Evolutionary conservation across 2,888 invertebrate species (phyloP).

Genomic region (Cistogaster globosa): DNA sequence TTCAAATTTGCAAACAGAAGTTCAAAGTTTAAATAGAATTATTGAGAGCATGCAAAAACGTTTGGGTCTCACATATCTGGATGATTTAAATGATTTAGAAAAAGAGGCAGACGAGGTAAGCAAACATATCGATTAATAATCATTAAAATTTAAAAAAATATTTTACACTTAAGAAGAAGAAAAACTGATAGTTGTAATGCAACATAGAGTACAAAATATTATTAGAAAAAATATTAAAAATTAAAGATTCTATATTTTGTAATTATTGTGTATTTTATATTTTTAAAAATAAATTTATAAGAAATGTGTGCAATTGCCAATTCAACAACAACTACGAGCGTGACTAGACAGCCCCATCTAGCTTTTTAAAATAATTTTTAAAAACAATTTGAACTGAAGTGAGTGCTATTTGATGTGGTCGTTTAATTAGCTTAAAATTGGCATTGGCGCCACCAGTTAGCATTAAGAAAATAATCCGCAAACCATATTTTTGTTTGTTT

Average conservation of each 20-base stretch:
- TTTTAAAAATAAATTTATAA: slow-evolving; percentile 64
- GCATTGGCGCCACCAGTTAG: slow-evolving; percentile 62
- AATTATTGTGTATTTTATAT: slow-evolving; percentile 12
- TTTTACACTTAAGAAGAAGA: slow-evolving; percentile 1
- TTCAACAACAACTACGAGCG: slow-evolving; percentile 5
- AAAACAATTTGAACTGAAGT: slow-evolving; percentile 39
- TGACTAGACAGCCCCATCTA: slow-evolving; percentile 41
- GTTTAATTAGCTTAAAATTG: slow-evolving; percentile 67
- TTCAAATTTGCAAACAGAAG: slow-evolving; percentile 78
- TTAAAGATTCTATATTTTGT: not conserved
- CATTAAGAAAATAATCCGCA: slow-evolving; percentile 54
- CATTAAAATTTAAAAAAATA: not conserved
- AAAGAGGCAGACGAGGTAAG: slow-evolving; percentile 82
- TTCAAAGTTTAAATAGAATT: slow-evolving; percentile 77
- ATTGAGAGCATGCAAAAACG: slow-evolving; percentile 79
- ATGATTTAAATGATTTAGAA: slow-evolving; percentile 81
- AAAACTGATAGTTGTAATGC: not conserved
- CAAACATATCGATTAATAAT: not conserved
- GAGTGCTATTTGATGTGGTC: slow-evolving; percentile 53
- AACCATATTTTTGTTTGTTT: slow-evolving; percentile 17
- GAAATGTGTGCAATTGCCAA: slow-evolving; percentile 28
- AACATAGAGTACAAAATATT: not conserved
- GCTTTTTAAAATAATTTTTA: slow-evolving; percentile 42
- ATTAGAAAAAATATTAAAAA: not conserved
- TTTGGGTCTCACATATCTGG: slow-evolving; percentile 80